Conservation (phyloP, 1,140 invertebrate species). For the Scaptomyza pallida region DNA sequence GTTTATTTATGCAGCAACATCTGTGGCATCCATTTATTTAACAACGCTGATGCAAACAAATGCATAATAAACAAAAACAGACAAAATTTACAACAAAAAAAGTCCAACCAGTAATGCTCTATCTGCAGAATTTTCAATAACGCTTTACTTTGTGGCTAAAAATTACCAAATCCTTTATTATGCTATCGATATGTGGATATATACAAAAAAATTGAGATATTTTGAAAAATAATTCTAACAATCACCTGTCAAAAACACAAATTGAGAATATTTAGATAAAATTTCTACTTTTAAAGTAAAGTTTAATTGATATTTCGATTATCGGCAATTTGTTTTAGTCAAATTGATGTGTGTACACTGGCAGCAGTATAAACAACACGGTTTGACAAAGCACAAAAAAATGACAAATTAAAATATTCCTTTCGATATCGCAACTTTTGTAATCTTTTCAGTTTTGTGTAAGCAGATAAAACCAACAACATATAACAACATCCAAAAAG, state of each 20-base stretch:
- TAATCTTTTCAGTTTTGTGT: background rate
- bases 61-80: constrained; percentile 72
- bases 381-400: constrained; percentile 3
- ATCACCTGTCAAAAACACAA: background rate
- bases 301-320: constrained; percentile 8
- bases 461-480: background rate
- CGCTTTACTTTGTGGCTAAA: constrained; percentile 21
- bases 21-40: constrained; percentile 57
- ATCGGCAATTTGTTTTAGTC: background rate
- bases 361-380: constrained; percentile 5
- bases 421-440: background rate
- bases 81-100: constrained; percentile 68
- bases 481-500: background rate
- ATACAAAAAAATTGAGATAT: background rate
- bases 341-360: constrained; percentile 16
- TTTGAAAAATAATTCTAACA: background rate
- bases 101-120: constrained; percentile 50
- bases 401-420: background rate
- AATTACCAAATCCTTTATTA: background rate
- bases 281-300: background rate
- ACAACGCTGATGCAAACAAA: constrained; percentile 43
- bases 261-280: background rate
- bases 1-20: constrained; percentile 44
- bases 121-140: constrained; percentile 35
- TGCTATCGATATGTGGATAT: constrained; percentile 15